phyloP scores from a whole-genome alignment of 1,140 invertebrate genomes.

The Apis cerana region DNA sequence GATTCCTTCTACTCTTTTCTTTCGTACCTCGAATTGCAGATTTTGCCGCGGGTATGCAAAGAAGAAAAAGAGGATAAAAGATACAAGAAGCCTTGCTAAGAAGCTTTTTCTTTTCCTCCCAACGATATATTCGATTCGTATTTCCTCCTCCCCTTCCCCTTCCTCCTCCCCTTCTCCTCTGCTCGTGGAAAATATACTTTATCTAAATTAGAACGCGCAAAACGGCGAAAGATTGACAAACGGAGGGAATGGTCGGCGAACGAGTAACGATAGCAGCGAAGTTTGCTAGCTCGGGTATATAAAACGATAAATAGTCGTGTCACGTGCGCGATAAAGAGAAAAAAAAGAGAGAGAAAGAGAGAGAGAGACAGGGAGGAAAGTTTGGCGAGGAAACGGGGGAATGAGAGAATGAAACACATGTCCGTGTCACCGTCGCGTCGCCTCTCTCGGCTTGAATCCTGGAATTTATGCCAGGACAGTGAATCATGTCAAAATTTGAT shows the following conservation, averaged over 20 bases:
- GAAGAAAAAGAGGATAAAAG: constrained; percentile 49
- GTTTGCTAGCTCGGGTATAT: constrained; percentile 69
- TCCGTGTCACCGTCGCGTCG: constrained; percentile 76
- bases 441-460: constrained; percentile 74
- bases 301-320: constrained; percentile 74
- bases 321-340: constrained; percentile 57
- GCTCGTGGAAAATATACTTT: constrained; percentile 9
- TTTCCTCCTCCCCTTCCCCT: background rate
- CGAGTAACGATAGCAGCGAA: constrained; percentile 65
- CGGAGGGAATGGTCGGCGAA: constrained; percentile 50
- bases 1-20: constrained; percentile 32
- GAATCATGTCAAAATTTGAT: constrained; percentile 82
- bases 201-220: constrained; percentile 12
- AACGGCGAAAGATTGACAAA: constrained; percentile 2
- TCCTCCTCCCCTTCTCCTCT: background rate
- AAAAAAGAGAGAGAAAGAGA: constrained; percentile 31
- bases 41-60: constrained; percentile 64
- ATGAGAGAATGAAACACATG: constrained; percentile 77
- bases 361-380: constrained; percentile 34
- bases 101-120: constrained; percentile 1
- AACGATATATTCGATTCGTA: constrained; percentile 23
- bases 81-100: constrained; percentile 3
- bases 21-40: constrained; percentile 60
- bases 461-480: constrained; percentile 80
- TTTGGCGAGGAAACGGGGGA: constrained; percentile 47